Base-by-base conservation (phyloP, 2,888 invertebrate species). In the Aromia moschata region DNA sequence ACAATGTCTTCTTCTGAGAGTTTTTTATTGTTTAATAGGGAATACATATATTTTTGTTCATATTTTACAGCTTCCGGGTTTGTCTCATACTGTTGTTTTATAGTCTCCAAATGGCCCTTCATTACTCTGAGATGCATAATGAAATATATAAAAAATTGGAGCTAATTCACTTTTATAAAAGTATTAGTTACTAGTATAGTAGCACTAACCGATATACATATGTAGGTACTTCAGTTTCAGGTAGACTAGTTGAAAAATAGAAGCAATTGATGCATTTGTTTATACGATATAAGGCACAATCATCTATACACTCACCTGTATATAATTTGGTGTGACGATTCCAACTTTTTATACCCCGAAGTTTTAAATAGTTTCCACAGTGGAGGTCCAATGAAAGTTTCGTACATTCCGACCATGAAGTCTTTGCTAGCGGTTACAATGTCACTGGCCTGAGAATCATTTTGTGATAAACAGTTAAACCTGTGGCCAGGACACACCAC, bases 401-500 rank as follows among this genome's bases (percentile, higher is more conserved):
- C 74, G 52, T 83, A 81, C 11, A 85, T 72, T 1, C 83, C 80
- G 18, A 81, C 79, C 79, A 85, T 82, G 58, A 84, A 82, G 58
- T 80, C 76, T 18, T 75, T 73, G 67, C 83, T 85, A 7, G 83
- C 81, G 56, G 79, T 71, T 15, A 83, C 77, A 64, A 84, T 79
- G 52, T 80, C 77, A 30, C 73, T 64, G 0, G 70, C 61, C 41
- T 80, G 78, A 15, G 68, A 57, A 44, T 64, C 45, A 7, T 70
- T 71, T 7, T 74, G 58, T 0, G 63, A 60, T 74, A 78, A 63
- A 74, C 81, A 82, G 5, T 81, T 79, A 11, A 85, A 79, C 11
- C 83, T 76, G 36, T 74, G 74, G 58, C 85, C 85, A 66, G 86
- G 85, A 45, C 83, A 82, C 20, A 83, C 80, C 51, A 83, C 72